Base-by-base conservation (phyloP, 1,140 invertebrate species). In the Nephotettix cincticeps region DNA sequence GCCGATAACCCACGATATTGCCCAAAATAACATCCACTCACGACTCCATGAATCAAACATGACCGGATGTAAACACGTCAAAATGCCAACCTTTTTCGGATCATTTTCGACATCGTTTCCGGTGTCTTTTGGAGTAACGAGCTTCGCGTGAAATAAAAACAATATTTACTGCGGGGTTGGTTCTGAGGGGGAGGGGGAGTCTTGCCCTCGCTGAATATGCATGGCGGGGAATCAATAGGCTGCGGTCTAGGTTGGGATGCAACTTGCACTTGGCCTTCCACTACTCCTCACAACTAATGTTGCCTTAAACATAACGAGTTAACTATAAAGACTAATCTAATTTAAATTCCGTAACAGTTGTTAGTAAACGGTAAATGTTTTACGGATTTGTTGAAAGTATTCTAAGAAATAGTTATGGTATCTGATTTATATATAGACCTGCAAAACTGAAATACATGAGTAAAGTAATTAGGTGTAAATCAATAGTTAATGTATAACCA, bases 61-160 rank as follows among this genome's bases (percentile, higher is more conserved):
- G 19, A 51, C 47, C 47, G 47, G 47, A 51, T 19, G 47, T 51
- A 51, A 51, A 51, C 47, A 51, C 47, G 47, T 51, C 47, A 51
- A 4, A 27, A 61, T n/a, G 56, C 9, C 56, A 61, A 61, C 14
- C 56, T 61, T 61, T 61, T 61, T 61, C 56, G 23, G 21, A 61
- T 61, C 56, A 61, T 61, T 61, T 61, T 61, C 56, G 25, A 61
- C 25, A 23, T 61, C 56, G 23, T 61, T 61, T 61, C 56, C 56
- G 56, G 56, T 61, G 56, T 61, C 6, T 61, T 61, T 61, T 61
- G 56, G 56, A 51, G 21, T 51, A 51, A 51, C 47, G 47, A 51
- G 47, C 4, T 6, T 9, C 28, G 56, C 56, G 56, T 61, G 56
- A 61, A 61, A 61, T 61, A 61, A 61, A 61, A 61, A 61, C 56